phyloP scores from a whole-genome alignment of 1,140 invertebrate species.

The Drosophila santomea region DNA sequence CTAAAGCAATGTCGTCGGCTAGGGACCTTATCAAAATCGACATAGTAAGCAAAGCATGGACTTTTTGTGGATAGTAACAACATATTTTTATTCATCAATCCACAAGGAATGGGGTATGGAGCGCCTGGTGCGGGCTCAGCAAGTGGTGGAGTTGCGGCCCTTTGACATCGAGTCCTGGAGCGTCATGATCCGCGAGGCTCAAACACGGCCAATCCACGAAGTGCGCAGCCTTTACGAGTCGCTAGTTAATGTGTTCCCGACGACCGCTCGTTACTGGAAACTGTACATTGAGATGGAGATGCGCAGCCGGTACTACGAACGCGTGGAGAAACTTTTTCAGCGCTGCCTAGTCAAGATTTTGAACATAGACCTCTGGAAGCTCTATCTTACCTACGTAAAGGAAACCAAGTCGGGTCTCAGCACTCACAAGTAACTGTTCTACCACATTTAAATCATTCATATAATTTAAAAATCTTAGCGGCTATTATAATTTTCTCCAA shows the following conservation, averaged over 20 bases:
- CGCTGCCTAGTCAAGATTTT: slow-evolving; percentile 98
- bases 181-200: slow-evolving; percentile 95
- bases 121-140: slow-evolving; percentile 91
- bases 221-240: slow-evolving; percentile 97
- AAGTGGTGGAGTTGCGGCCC: slow-evolving; percentile 92
- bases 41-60: slow-evolving; percentile 66
- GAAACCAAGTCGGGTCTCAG: slow-evolving; percentile 97
- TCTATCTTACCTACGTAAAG: slow-evolving; percentile 99
- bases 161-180: slow-evolving; percentile 99
- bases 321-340: slow-evolving; percentile 99
- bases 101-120: slow-evolving; percentile 94
- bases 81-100: background rate
- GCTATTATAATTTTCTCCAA: too few relatives aligned
- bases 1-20: slow-evolving; percentile 61
- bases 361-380: slow-evolving; percentile 99
- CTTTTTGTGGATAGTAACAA: background rate
- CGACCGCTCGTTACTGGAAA: slow-evolving; percentile 99
- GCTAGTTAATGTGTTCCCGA: slow-evolving; percentile 96
- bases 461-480: too few relatives aligned
- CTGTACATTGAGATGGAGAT: slow-evolving; percentile 99
- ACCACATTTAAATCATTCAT: too few relatives aligned
- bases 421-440: slow-evolving; percentile 91
- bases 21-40: slow-evolving; percentile 83
- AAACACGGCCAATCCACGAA: slow-evolving; percentile 95
- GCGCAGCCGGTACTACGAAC: slow-evolving; percentile 97